These are phyloP conservation scores for Hypothenemus hampei DNA, from an alignment of 1,140 invertebrate genomes.

Conservation along the genomic window DNA sequence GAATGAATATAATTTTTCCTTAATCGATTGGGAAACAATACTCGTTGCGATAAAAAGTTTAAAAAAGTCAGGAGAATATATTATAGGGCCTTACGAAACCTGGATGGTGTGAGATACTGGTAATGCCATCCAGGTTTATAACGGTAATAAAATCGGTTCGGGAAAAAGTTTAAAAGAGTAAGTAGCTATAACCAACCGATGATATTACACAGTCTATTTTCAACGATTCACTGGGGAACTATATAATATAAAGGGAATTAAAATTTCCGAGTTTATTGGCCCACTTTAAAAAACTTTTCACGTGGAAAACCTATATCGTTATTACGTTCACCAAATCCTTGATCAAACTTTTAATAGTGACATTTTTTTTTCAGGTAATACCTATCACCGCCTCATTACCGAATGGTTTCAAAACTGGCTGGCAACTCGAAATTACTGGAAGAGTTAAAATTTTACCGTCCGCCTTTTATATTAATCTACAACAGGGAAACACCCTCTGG, in stretches of 20 bases:
- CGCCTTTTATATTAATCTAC: constrained; percentile 65
- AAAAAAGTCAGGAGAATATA: constrained; percentile 9
- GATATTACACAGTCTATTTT: constrained; percentile 13
- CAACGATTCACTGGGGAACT: neutral
- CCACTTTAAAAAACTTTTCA: neutral
- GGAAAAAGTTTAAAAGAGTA: constrained; percentile 8
- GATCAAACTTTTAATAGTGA: neutral
- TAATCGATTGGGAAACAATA: neutral
- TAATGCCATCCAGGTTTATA: constrained; percentile 16
- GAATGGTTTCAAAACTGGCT: constrained; percentile 47
- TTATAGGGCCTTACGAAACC: neutral
- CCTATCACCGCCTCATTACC: constrained; percentile 48
- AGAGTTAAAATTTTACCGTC: constrained; percentile 59
- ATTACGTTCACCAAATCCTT: no score
- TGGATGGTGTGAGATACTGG: neutral
- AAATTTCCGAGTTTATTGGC: constrained; percentile 2
- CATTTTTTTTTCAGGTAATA: constrained; percentile 41
- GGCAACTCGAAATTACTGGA: constrained; percentile 53
- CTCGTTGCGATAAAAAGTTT: constrained; percentile 1
- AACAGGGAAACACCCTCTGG: constrained; percentile 56
- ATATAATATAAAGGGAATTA: neutral
- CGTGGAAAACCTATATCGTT: no score
- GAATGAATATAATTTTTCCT: neutral
- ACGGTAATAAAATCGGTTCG: constrained; percentile 3
- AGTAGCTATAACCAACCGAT: constrained; percentile 12